A percentile compares a stretch with the other conserved stretches of the same genome.
phyloP scores from a whole-genome alignment of 2,113 vertebrate genomes.

The Forbesichthys agassizii region DNA sequence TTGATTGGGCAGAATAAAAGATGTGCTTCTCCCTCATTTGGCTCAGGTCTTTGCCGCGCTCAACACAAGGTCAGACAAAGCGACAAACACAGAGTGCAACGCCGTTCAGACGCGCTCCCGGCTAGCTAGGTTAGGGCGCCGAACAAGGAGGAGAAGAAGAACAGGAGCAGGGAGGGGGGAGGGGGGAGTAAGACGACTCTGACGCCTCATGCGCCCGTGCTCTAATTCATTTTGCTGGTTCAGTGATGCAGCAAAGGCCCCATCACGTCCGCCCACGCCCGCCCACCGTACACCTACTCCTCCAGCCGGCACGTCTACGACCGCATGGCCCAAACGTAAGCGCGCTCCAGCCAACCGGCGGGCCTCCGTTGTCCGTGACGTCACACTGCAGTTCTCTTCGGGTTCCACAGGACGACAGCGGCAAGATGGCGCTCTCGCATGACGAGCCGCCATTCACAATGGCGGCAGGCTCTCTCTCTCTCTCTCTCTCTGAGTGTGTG shows the following conservation, averaged over 20 bases:
- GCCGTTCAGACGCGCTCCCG: background rate
- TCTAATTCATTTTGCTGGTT: constrained; percentile 62
- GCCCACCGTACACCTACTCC: constrained; percentile 60
- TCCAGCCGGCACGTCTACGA: constrained; percentile 45
- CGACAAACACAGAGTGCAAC: background rate
- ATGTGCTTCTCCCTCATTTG: constrained; percentile 16
- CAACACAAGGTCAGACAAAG: constrained; percentile 1
- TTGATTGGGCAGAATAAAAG: constrained; percentile 20
- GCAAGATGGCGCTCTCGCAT: constrained; percentile 59
- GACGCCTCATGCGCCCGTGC: constrained; percentile 35
- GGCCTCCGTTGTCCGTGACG: constrained; percentile 53
- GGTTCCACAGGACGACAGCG: constrained; percentile 70
- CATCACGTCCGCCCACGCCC: constrained; percentile 44
- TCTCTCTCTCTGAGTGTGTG: background rate
- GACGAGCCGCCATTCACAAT: constrained; percentile 62
- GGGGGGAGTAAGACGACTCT: constrained; percentile 35
- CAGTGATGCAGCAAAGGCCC: constrained; percentile 66
- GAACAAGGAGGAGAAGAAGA: background rate
- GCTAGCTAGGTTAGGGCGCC: background rate
- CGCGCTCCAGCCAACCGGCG: constrained; percentile 63
- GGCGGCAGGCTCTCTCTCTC: constrained; percentile 33
- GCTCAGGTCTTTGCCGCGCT: constrained; percentile 22
- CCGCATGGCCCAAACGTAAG: constrained; percentile 58
- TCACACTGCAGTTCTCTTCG: constrained; percentile 72
- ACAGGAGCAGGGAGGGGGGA: constrained; percentile 22